Evolutionary conservation across 2,797 vertebrate genomes (phyloP).

Genomic region (Muscicapa comitata): DNA sequence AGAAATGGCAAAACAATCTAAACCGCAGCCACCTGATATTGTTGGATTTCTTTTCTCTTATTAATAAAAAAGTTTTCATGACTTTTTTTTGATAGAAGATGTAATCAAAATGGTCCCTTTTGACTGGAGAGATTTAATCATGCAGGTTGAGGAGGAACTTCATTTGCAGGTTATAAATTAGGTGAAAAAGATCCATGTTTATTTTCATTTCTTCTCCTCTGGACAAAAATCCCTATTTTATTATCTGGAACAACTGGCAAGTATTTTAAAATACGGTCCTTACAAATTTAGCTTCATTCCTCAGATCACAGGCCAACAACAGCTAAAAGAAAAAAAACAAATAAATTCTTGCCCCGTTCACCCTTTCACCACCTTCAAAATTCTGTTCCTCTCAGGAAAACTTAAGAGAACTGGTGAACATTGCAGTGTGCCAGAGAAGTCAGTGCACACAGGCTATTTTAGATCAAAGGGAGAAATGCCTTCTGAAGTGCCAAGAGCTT

Average conservation of each 20-base stretch:
- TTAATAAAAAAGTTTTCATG: background rate
- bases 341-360: conserved; percentile 25
- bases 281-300: conserved; percentile 21
- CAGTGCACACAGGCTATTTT: background rate
- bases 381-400: conserved; percentile 36
- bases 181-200: conserved; percentile 26
- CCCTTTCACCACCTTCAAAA: conserved; percentile 20
- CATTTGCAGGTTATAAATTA: conserved; percentile 49
- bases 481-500: conserved; percentile 7
- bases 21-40: background rate
- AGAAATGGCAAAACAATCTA: background rate
- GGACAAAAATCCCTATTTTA: conserved; percentile 38
- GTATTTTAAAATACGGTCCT: conserved; percentile 21
- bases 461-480: conserved; percentile 32
- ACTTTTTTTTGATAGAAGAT: conserved; percentile 23
- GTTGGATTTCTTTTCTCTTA: background rate
- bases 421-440: background rate
- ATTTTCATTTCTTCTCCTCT: conserved; percentile 29
- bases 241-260: conserved; percentile 30
- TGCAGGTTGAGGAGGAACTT: background rate
- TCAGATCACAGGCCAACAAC: conserved; percentile 44
- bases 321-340: conserved; percentile 31
- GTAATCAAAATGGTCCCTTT: background rate
- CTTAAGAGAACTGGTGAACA: background rate
- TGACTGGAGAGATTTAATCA: conserved; percentile 19